These are phyloP conservation scores for Notodonta ziczac DNA, from an alignment of 2,888 invertebrate species.

Conservation along the genomic window DNA sequence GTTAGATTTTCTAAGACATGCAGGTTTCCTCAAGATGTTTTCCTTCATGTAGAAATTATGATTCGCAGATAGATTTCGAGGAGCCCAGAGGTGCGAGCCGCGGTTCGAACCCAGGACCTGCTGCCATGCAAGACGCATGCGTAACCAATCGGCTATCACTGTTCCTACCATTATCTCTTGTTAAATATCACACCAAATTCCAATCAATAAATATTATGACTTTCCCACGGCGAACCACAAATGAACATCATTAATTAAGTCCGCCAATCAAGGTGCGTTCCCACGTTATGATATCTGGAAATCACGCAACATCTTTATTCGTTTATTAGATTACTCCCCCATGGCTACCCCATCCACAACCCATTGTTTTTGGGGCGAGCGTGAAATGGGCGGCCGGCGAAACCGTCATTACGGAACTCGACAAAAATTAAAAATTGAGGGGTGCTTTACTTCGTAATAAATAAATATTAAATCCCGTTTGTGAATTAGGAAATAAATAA, in stretches of 20 bases:
- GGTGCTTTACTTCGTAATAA: conserved; percentile 10
- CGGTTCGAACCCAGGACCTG: too few relatives aligned
- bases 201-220: background rate
- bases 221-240: conserved; percentile 69
- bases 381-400: conserved; percentile 72
- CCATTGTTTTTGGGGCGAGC: conserved; percentile 81
- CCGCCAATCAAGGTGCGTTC: conserved; percentile 79
- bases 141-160: too few relatives aligned
- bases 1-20: too few relatives aligned
- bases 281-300: conserved; percentile 79
- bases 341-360: conserved; percentile 45
- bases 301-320: conserved; percentile 84
- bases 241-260: conserved; percentile 76
- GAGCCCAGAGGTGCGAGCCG: too few relatives aligned
- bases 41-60: too few relatives aligned
- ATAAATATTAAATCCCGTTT: background rate
- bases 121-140: too few relatives aligned
- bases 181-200: background rate
- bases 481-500: too few relatives aligned
- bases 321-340: conserved; percentile 70
- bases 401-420: conserved; percentile 56
- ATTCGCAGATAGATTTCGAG: too few relatives aligned
- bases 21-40: too few relatives aligned
- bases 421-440: conserved; percentile 36
- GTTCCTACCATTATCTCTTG: too few relatives aligned